Evolutionary conservation across 2,797 vertebrate species (phyloP).

Genomic region (Pterois miles): DNA sequence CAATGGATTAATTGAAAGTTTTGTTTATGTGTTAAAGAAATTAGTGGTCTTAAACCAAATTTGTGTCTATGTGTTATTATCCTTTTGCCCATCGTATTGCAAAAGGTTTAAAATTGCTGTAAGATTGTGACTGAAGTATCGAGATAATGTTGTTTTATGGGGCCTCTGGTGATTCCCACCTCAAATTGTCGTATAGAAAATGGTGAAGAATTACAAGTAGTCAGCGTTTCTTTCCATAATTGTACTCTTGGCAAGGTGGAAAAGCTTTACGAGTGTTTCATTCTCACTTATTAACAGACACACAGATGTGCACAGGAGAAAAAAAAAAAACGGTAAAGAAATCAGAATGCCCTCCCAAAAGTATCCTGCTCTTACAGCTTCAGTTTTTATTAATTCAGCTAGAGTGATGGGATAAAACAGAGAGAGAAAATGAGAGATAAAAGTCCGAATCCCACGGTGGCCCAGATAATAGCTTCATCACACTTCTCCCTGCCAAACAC

Average conservation of each 20-base stretch:
- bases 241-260: background rate
- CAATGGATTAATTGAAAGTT: too few species aligned
- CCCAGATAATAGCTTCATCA: slow-evolving; percentile 38
- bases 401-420: background rate
- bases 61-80: too few species aligned
- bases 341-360: background rate
- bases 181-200: background rate
- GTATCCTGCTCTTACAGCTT: background rate
- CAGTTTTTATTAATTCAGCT: slow-evolving; percentile 5
- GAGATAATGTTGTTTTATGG: too few species aligned
- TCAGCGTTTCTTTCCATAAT: background rate
- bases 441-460: slow-evolving; percentile 22
- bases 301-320: slow-evolving; percentile 1
- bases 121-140: too few species aligned
- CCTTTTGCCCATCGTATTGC: too few species aligned
- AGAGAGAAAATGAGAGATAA: background rate
- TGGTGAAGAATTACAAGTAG: background rate
- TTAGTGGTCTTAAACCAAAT: too few species aligned
- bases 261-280: background rate
- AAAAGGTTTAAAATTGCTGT: too few species aligned
- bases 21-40: too few species aligned
- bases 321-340: slow-evolving; percentile 2
- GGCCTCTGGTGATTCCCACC: too few species aligned
- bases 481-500: slow-evolving; percentile 9
- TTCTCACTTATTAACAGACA: slow-evolving; percentile 20